Evolutionary conservation across 2,888 invertebrate species (phyloP).

Genomic region (Scaptomyza reducta): DNA sequence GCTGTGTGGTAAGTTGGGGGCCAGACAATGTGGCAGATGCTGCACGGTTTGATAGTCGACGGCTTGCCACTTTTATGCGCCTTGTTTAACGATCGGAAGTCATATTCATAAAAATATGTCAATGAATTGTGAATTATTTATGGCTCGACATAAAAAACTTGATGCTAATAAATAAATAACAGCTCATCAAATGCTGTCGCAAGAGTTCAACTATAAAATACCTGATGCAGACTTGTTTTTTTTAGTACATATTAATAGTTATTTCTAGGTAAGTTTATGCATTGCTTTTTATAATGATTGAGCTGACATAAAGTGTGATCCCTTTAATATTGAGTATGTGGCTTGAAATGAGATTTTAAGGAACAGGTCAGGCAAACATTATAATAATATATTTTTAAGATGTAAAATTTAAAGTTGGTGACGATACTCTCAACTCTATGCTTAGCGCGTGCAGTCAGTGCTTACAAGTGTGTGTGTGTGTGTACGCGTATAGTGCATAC

Average conservation of each 20-base stretch:
- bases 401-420: too few relatives aligned
- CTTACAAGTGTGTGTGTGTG: too few relatives aligned
- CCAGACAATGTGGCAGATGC: slow-evolving; percentile 47
- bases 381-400: background rate
- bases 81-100: slow-evolving; percentile 79
- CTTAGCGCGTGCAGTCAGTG: too few relatives aligned
- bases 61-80: slow-evolving; percentile 57
- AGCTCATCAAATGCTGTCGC: slow-evolving; percentile 5
- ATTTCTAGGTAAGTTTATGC: background rate
- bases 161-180: slow-evolving; percentile 64
- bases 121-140: slow-evolving; percentile 80
- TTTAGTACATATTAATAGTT: background rate
- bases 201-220: slow-evolving; percentile 10
- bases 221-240: slow-evolving; percentile 8
- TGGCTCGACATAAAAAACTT: slow-evolving; percentile 51
- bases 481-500: too few relatives aligned
- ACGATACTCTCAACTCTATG: too few relatives aligned
- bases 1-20: slow-evolving; percentile 1
- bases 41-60: slow-evolving; percentile 48
- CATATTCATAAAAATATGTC: slow-evolving; percentile 80
- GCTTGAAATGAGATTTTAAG: background rate
- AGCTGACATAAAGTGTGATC: background rate
- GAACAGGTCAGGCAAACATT: background rate
- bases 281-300: background rate
- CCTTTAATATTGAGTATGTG: background rate